Percentiles rank a stretch among this genome's conserved stretches.
Evolutionary conservation across 2,888 invertebrate species (phyloP).

Genomic region (Ectropis crepuscularia): DNA sequence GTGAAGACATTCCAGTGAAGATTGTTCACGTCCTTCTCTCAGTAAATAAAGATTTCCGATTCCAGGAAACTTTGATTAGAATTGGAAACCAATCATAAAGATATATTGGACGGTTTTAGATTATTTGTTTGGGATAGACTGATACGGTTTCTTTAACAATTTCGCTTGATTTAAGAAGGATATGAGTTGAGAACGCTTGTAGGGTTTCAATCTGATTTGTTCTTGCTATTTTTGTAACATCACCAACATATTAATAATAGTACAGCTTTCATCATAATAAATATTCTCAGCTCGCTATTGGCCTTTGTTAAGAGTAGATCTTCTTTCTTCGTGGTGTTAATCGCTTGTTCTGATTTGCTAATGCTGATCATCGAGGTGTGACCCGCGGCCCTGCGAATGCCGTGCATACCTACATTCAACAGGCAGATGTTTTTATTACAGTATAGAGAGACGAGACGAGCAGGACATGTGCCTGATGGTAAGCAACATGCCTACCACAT

Average conservation of each 20-base stretch:
- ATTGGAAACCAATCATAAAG: constrained; percentile 52
- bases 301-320: too few relatives aligned
- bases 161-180: constrained; percentile 14
- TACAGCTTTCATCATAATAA: too few relatives aligned
- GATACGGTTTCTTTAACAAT: constrained; percentile 15
- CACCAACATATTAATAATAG: background rate
- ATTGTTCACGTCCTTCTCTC: constrained; percentile 38
- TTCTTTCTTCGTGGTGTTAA: too few relatives aligned
- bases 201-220: background rate
- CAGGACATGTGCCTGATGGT: too few relatives aligned
- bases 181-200: constrained; percentile 12
- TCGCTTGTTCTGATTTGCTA: too few relatives aligned
- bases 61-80: constrained; percentile 50
- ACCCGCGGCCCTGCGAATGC: too few relatives aligned
- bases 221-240: background rate
- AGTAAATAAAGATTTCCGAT: constrained; percentile 51
- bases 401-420: too few relatives aligned
- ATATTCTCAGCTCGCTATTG: too few relatives aligned
- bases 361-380: too few relatives aligned
- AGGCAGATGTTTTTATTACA: too few relatives aligned
- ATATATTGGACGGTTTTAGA: constrained; percentile 46
- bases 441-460: too few relatives aligned
- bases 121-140: constrained; percentile 46
- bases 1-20: constrained; percentile 41
- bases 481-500: too few relatives aligned